phyloP scores from a whole-genome alignment of 2,113 vertebrate genomes.

The Pelecanoides urinatrix region DNA sequence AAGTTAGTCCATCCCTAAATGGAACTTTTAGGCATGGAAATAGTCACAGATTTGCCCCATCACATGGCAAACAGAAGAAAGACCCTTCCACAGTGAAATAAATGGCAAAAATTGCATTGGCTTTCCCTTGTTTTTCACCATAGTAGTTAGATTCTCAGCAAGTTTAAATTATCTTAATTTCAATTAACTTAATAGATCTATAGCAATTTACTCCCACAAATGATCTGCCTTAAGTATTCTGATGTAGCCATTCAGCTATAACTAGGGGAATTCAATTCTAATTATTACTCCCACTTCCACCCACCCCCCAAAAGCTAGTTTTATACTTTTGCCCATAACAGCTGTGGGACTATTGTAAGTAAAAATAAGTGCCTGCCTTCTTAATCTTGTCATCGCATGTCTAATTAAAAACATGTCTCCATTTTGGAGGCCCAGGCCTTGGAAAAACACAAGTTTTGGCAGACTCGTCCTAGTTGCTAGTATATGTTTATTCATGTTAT shows the following conservation, averaged over 20 bases:
- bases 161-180: not conserved
- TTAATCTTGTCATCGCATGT: constrained; percentile 38
- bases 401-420: constrained; percentile 48
- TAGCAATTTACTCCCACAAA: not conserved
- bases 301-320: not conserved
- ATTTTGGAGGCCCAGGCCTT: constrained; percentile 16
- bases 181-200: not conserved
- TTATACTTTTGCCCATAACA: not conserved
- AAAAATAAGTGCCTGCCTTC: constrained; percentile 11
- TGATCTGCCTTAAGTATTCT: not conserved
- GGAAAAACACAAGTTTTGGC: constrained; percentile 50
- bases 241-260: not conserved
- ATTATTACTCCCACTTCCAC: not conserved
- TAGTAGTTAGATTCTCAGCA: not conserved
- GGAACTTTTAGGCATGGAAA: not conserved
- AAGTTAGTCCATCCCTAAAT: not conserved
- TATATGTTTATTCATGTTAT: not conserved
- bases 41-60: not conserved
- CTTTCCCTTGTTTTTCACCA: not conserved
- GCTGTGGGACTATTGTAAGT: not conserved
- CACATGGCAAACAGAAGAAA: fast-evolving
- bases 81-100: not conserved
- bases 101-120: not conserved
- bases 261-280: not conserved
- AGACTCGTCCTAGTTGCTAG: not conserved